A percentile compares a stretch with the other conserved stretches of the same genome.
These are phyloP conservation scores for Drosophila ogumai DNA, from an alignment of 1,140 invertebrate genomes.

Conservation along the genomic window DNA sequence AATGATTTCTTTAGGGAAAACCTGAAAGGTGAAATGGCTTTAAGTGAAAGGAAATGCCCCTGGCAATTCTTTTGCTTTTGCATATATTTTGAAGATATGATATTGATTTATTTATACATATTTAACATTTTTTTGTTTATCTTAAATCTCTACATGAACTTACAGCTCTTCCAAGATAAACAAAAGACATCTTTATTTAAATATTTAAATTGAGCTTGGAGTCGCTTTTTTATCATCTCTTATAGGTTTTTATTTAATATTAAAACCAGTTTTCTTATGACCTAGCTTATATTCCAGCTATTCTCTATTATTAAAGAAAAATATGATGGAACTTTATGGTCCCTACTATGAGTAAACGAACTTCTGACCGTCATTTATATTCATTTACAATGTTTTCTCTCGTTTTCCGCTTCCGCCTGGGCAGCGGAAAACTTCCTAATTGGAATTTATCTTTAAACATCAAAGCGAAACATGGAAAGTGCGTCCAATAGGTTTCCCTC, in stretches of 20 bases:
- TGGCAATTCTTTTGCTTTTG: not conserved
- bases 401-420: slow-evolving; percentile 10
- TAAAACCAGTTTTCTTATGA: not conserved
- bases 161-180: too few species aligned
- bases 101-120: not conserved
- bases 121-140: not conserved
- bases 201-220: too few species aligned
- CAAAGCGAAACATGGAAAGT: slow-evolving; percentile 26
- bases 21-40: not conserved
- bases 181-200: too few species aligned
- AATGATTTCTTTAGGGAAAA: not conserved
- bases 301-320: not conserved
- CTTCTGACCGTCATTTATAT: slow-evolving; percentile 28
- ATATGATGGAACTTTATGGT: not conserved
- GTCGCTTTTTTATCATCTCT: too few species aligned
- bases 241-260: too few species aligned
- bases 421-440: slow-evolving; percentile 39
- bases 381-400: slow-evolving; percentile 17
- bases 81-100: not conserved
- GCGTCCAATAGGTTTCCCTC: slow-evolving; percentile 5
- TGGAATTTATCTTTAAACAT: slow-evolving; percentile 49
- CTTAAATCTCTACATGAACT: not conserved
- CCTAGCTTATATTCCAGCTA: not conserved
- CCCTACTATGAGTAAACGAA: too few species aligned
- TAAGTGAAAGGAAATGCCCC: not conserved